Evolutionary conservation across 2,888 invertebrate species (phyloP), one percentile per base, ranked within the genome.

Genomic region (Camptogramma bilineatum): DNA sequence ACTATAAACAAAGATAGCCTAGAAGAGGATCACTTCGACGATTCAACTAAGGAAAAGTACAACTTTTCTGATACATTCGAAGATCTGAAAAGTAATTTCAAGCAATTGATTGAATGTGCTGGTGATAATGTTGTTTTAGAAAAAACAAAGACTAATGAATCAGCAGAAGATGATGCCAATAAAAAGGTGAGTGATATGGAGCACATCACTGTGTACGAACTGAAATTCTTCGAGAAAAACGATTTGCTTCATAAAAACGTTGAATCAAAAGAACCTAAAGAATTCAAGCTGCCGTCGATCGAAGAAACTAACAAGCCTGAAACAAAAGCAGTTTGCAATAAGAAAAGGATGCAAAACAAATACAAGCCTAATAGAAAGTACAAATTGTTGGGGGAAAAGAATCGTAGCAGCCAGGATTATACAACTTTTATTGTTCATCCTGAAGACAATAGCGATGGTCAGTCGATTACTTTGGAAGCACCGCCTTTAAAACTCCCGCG

Each of bases 401-500:
- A 81, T n/a, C 84, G 85, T 56, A 72, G 73, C 24, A 77, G 80
- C 62, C 79, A 78, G 64, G 84, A 89, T 58, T 84, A 86, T 74
- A 75, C 84, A 75, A 90, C 91, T 1, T 91, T 88, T 74, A 90
- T 90, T 59, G 80, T 88, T 9, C 81, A 85, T 24, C 74, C 52
- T 62, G 82, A 81, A 53, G 86, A 86, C 39, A 81, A 81, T 66
- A 89, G 88, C 67, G 90, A 92, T 72, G 70, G 46, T 53, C 85
- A 82, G 58, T 90, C 90, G 0, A 77, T 86, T 62, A 77, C 82
- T 16, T 84, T 82, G 10, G 92, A 89, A 68, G 86, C 85, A 7
- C 92, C 92, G 8, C 91, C 88, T n/a, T 71, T 93, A 44, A 93
- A 92, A 76, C 75, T 93, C 59, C 93, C 93, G 52, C 85, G 90